Percentiles rank a stretch among this genome's conserved stretches.
Conservation (phyloP, 2,888 invertebrate species). For the Rhagophthalmus giganteus region DNA sequence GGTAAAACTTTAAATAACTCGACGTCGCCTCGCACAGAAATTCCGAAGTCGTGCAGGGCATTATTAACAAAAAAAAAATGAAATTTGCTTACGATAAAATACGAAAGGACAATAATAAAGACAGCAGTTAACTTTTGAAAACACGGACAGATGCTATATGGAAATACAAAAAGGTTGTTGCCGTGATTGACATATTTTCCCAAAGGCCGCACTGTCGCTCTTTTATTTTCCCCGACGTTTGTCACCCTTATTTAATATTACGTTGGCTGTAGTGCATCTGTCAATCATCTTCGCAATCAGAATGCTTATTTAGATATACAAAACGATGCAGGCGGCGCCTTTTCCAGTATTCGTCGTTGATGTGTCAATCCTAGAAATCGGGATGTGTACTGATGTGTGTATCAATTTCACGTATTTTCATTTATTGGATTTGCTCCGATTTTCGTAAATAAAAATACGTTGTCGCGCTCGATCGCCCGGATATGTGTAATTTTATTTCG, state of each 20-base stretch:
- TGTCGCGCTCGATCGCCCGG: too few species aligned
- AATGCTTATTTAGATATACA: slow-evolving; percentile 35
- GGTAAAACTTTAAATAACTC: too few species aligned
- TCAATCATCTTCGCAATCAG: slow-evolving; percentile 37
- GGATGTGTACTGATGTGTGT: slow-evolving; percentile 26
- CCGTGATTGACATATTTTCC: slow-evolving; percentile 54
- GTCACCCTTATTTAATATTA: slow-evolving; percentile 38
- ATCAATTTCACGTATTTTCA: slow-evolving; percentile 5
- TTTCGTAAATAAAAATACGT: too few species aligned
- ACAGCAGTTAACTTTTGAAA: slow-evolving; percentile 35
- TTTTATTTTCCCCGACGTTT: slow-evolving; percentile 42
- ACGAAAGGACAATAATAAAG: slow-evolving; percentile 17
- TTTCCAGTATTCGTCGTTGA: slow-evolving; percentile 25
- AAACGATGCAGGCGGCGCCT: slow-evolving; percentile 32
- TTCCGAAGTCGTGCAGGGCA: too few species aligned
- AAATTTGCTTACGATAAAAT: slow-evolving; percentile 1
- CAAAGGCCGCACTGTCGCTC: slow-evolving; percentile 44
- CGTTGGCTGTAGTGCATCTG: slow-evolving; percentile 35
- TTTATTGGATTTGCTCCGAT: too few species aligned
- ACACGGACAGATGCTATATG: slow-evolving; percentile 49
- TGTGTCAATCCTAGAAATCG: slow-evolving; percentile 27
- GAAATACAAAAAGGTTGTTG: slow-evolving; percentile 41
- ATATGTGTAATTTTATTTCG: too few species aligned
- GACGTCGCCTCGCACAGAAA: too few species aligned
- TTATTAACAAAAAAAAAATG: too few species aligned